Conservation (phyloP, 2,797 vertebrate species). For the Margarornis squamiger region DNA sequence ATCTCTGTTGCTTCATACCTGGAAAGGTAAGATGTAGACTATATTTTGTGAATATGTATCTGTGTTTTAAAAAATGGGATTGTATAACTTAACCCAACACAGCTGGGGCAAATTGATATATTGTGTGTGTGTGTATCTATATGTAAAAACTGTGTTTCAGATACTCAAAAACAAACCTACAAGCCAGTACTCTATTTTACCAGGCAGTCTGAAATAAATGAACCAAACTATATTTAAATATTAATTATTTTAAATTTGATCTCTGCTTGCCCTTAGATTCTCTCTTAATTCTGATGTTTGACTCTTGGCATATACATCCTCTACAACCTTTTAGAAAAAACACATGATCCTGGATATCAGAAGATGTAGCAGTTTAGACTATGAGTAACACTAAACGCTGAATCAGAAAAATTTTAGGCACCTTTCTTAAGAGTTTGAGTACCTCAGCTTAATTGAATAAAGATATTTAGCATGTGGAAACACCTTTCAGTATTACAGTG, state of each 20-base stretch:
- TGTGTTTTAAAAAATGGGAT: neutral
- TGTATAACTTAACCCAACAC: neutral
- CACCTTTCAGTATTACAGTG: neutral
- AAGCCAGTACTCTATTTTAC: neutral
- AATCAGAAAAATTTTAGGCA: neutral
- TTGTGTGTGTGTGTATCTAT: accelerated
- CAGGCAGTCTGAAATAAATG: neutral
- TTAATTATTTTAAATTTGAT: neutral
- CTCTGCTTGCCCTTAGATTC: neutral
- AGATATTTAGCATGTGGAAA: neutral
- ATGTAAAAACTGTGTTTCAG: neutral
- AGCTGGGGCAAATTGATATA: neutral
- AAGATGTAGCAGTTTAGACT: neutral
- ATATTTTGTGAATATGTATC: neutral
- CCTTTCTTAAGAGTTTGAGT: neutral
- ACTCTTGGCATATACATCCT: neutral
- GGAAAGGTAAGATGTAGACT: conserved; percentile 86
- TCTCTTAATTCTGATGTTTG: neutral
- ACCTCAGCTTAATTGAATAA: neutral
- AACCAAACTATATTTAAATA: neutral
- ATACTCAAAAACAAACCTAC: neutral
- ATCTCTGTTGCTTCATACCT: conserved; percentile 98
- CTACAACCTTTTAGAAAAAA: neutral
- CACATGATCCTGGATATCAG: neutral
- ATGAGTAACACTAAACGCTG: neutral